Percentiles rank a stretch among this genome's conserved stretches.
Conservation (phyloP, 2,797 vertebrate species). For the Cynodonichthys magdalenae region DNA sequence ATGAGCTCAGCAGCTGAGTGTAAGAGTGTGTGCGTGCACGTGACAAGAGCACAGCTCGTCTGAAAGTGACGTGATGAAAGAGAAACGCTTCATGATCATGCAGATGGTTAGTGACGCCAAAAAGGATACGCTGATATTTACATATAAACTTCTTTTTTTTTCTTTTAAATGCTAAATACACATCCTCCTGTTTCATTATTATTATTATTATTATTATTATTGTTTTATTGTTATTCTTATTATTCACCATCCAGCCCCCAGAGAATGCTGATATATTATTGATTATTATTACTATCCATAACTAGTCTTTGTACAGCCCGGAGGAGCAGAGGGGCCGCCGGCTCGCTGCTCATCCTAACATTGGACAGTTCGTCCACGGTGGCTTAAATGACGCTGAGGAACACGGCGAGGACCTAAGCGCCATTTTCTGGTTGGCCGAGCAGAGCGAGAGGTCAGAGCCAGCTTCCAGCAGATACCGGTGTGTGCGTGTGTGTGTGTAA, state of each 20-base stretch:
- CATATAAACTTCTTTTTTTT: slow-evolving; percentile 82
- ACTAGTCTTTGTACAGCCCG: slow-evolving; percentile 85
- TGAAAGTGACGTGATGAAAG: slow-evolving; percentile 64
- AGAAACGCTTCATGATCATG: slow-evolving; percentile 75
- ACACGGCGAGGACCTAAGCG: slow-evolving; percentile 46
- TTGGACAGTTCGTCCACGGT: no score
- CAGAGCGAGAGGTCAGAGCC: slow-evolving; percentile 71
- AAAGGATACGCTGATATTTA: slow-evolving; percentile 84
- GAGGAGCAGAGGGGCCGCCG: slow-evolving; percentile 67
- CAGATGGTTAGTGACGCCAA: slow-evolving; percentile 76
- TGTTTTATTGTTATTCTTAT: slow-evolving; percentile 68
- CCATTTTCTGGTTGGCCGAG: slow-evolving; percentile 72
- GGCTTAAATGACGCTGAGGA: slow-evolving; percentile 12
- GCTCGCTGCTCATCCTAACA: slow-evolving; percentile 51
- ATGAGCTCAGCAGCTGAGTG: slow-evolving; percentile 43
- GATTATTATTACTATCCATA: slow-evolving; percentile 83
- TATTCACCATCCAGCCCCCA: slow-evolving; percentile 77
- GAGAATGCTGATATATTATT: slow-evolving; percentile 84
- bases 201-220: slow-evolving; percentile 58
- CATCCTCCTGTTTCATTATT: slow-evolving; percentile 73
- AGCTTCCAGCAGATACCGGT: slow-evolving; percentile 66
- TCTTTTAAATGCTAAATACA: slow-evolving; percentile 81
- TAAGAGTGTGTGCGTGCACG: slow-evolving; percentile 21
- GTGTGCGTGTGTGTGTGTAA: slow-evolving; percentile 31
- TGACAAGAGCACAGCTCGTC: slow-evolving; percentile 76